Evolutionary conservation across 92 coral and sea anemone genomes (phyloP), one percentile per base, ranked within the genome.

Genomic region (Zoanthus solanderi): DNA sequence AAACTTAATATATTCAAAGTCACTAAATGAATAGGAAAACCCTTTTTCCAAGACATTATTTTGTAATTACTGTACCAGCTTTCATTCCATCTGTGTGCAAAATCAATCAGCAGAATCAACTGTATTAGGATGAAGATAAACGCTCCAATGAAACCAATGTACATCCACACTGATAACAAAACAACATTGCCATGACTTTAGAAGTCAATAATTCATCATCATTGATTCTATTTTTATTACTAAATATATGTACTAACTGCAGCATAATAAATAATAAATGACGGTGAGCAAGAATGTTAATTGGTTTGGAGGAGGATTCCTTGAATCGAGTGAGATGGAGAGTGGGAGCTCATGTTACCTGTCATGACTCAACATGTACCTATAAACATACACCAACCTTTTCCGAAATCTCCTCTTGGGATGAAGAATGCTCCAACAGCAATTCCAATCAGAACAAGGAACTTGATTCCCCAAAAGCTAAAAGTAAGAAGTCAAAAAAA

Each of bases 11-110:
- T 37, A 37, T 37, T 37, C 42, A 37, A 37, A 37, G 2, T 37
- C 65, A 14, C 17, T 23, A 58, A 5, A 13, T 58, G 65, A 17
- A 53, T 15, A 58, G n/a, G n/a, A 58, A 18, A 58, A 58, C 15
- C 4, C n/a, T 5, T 54, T 54, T 10, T 0, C 7, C 60, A 54
- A 10, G 60, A 9, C 6, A 13, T 58, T 3, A 18, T 11, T 28
- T 73, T 44, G 42, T 37, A 37, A 37, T 37, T 37, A 37, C 4
- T 16, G 52, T 88, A 97, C 99, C 99, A 97, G 81, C 83, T 88
- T 85, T 97, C 99, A 88, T 97, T 97, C 99, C 99, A 97, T 4
- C 89, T 85, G 82, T 97, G 99, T 8, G 99, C 99, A 92, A 97
- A 97, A 90, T 97, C 99, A 46, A 97, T 91, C 92, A 97, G 50